Conservation (phyloP, 2,113 vertebrate species). For the Albula goreensis region DNA sequence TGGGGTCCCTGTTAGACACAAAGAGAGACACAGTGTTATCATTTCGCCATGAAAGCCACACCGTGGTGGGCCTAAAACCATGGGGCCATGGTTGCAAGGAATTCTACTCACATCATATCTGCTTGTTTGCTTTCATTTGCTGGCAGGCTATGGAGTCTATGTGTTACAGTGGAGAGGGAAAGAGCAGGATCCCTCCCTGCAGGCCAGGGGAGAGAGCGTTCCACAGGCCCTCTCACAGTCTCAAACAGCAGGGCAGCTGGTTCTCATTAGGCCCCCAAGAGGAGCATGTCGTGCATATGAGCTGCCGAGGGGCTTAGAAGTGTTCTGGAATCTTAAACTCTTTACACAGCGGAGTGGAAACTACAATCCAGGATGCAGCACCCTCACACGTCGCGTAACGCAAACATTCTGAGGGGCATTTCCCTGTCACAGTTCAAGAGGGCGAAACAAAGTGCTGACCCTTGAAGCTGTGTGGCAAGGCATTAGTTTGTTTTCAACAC, state of each 20-base stretch:
- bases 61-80: background rate
- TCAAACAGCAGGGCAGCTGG: slow-evolving; percentile 20
- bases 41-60: background rate
- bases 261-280: slow-evolving; percentile 14
- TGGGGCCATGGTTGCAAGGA: background rate
- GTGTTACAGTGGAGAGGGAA: background rate
- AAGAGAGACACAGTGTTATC: slow-evolving; percentile 13
- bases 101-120: background rate
- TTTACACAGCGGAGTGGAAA: slow-evolving; percentile 35
- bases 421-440: slow-evolving; percentile 48
- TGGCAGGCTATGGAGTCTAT: background rate
- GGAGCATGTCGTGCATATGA: slow-evolving; percentile 18
- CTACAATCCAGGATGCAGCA: slow-evolving; percentile 24
- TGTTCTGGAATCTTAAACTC: slow-evolving; percentile 29
- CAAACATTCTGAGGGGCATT: slow-evolving; percentile 55
- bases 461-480: background rate
- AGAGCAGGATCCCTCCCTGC: background rate
- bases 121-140: background rate
- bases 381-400: slow-evolving; percentile 28
- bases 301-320: slow-evolving; percentile 24
- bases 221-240: background rate
- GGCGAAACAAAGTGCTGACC: slow-evolving; percentile 12
- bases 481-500: slow-evolving; percentile 13
- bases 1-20: slow-evolving; percentile 81
- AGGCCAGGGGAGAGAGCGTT: background rate